A percentile compares a stretch with the other conserved stretches of the same genome.
phyloP scores from a whole-genome alignment of 2,797 vertebrate species.

The Pangasius macronema region DNA sequence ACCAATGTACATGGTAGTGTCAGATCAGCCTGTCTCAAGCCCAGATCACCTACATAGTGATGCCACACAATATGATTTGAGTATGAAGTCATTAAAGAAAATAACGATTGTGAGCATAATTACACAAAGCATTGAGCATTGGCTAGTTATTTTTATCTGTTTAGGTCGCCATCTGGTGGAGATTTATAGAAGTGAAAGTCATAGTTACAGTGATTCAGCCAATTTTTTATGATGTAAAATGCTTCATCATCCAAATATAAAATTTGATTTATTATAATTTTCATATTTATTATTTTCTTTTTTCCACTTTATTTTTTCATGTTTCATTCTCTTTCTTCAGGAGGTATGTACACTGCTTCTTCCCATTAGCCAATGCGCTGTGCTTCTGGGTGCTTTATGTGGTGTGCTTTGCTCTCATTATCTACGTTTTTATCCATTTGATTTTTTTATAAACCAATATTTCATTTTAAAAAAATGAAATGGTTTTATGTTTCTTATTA shows the following conservation, averaged over 20 bases:
- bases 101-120: neutral
- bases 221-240: neutral
- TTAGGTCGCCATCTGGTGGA: slow-evolving; percentile 28
- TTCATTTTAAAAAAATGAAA: slow-evolving; percentile 52
- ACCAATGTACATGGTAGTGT: neutral
- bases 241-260: neutral
- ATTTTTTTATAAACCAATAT: slow-evolving; percentile 55
- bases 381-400: slow-evolving; percentile 66
- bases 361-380: slow-evolving; percentile 68
- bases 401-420: slow-evolving; percentile 67
- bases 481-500: slow-evolving; percentile 53
- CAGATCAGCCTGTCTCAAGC: neutral
- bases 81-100: neutral
- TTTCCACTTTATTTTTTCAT: slow-evolving; percentile 83
- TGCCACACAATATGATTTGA: neutral
- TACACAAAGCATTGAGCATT: too few relatives aligned
- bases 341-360: slow-evolving; percentile 89
- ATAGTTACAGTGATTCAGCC: neutral
- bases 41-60: neutral
- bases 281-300: slow-evolving; percentile 73
- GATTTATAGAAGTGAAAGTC: neutral
- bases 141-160: neutral
- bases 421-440: slow-evolving; percentile 61
- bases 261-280: slow-evolving; percentile 59
- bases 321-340: slow-evolving; percentile 85